phyloP scores from a whole-genome alignment of 1,140 invertebrate species.

The Drosophila persimilis region DNA sequence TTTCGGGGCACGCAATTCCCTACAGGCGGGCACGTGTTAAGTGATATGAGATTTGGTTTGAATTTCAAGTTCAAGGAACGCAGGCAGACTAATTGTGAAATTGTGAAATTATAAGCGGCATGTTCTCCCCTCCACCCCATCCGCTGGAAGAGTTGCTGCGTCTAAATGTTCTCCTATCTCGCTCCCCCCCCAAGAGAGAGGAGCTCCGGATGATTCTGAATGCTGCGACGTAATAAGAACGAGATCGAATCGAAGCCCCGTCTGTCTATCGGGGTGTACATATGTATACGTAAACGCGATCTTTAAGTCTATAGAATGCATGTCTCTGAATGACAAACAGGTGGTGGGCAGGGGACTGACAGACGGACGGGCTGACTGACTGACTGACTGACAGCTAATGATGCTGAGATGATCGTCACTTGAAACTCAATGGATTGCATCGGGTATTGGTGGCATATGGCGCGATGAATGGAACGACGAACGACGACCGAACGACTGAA shows the following conservation, averaged over 20 bases:
- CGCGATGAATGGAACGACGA: slow-evolving; percentile 39
- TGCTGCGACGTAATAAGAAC: slow-evolving; percentile 62
- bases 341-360: not conserved
- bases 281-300: not conserved
- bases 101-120: slow-evolving; percentile 42
- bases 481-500: no score
- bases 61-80: slow-evolving; percentile 74
- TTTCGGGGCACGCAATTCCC: slow-evolving; percentile 23
- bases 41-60: slow-evolving; percentile 31
- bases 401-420: slow-evolving; percentile 49
- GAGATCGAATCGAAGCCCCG: slow-evolving; percentile 4
- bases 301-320: slow-evolving; percentile 3
- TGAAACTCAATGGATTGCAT: slow-evolving; percentile 25
- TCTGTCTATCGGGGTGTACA: not conserved
- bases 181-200: no score
- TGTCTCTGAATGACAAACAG: slow-evolving; percentile 29
- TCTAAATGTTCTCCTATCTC: slow-evolving; percentile 12
- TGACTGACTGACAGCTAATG: slow-evolving; percentile 7
- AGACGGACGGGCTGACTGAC: slow-evolving; percentile 16
- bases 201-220: not conserved
- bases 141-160: no score
- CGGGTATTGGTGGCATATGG: not conserved
- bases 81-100: slow-evolving; percentile 52
- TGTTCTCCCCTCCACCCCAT: not conserved
- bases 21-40: slow-evolving; percentile 57